Evolutionary conservation across 2,113 vertebrate genomes (phyloP), one percentile per base, ranked within the genome.

Genomic region (Verasper variegatus): DNA sequence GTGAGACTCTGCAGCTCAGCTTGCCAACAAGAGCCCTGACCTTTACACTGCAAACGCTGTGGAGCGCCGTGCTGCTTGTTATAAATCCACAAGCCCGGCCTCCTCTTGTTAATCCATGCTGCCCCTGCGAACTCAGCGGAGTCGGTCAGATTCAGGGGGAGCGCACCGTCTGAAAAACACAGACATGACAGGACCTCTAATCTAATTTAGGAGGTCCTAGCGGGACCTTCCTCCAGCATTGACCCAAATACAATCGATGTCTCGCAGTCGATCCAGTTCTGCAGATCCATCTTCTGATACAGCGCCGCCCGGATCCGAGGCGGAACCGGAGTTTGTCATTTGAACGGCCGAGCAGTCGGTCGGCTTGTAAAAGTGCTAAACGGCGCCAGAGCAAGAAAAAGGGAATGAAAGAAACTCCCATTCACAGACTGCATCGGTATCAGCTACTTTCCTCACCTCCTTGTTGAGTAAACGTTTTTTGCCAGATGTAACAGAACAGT

Each of bases 11-110:
- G 40, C 64, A 64, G 66, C 61, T 59, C 5, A 0, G 66, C 68
- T 57, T 47, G 71, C 84, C 17, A 14, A 75, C 78, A 72, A 66
- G 75, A 83, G 81, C 60, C 54, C 31, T 82, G 84, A 85, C 86
- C 86, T 89, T 85, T 85, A 74, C 71, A 66, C 75, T 56, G 40
- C 63, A 68, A 85, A 80, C 83, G 80, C 51, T 69, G 55, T 1
- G 1, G 73, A 71, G 70, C 68, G 68, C 40, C 21, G 21, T 24
- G 65, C 60, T 55, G 73, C 15, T 20, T 67, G 74, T 83, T 71
- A 66, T 74, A 59, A 85, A 84, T 84, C 70, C 65, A 80, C 56
- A 70, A 49, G 76, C 5, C 79, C 15, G n/a, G 55, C 51, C 70
- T 60, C 68, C n/a, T 61, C 20, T 68, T 79, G 77, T 82, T 80